These are phyloP conservation scores for Enteromius trimaculatus DNA, from an alignment of 2,797 vertebrate genomes.

Conservation along the genomic window DNA sequence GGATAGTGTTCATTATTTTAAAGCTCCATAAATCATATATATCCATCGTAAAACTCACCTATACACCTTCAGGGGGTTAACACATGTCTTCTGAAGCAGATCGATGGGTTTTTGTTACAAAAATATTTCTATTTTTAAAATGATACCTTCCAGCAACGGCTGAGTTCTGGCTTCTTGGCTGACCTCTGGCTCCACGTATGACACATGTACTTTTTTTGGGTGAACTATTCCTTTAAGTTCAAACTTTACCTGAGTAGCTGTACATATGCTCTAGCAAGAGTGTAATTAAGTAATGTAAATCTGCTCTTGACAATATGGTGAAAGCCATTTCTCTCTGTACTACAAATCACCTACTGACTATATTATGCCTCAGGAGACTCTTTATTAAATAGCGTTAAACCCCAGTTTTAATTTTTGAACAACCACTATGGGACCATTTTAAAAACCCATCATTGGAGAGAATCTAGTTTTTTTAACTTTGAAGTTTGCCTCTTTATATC, in stretches of 20 bases:
- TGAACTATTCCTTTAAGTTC: background rate
- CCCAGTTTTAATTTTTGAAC: slow-evolving; percentile 2
- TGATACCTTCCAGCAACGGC: no score
- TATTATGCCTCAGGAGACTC: background rate
- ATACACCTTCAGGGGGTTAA: no score
- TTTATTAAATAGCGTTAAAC: slow-evolving; percentile 19
- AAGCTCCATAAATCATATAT: no score
- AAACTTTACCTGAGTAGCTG: background rate
- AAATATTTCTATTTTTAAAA: no score
- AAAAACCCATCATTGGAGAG: background rate
- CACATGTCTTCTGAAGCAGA: no score
- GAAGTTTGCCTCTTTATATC: background rate
- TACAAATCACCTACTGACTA: slow-evolving; percentile 1
- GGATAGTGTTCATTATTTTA: no score
- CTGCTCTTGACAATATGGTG: background rate
- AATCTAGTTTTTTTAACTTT: background rate
- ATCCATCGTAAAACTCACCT: no score
- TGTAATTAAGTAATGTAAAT: background rate
- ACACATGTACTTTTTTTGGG: no score
- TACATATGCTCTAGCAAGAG: background rate
- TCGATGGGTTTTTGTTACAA: no score
- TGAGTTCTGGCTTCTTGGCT: no score
- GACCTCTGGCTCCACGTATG: no score
- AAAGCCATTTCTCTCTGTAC: background rate
- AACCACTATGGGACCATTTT: background rate